A percentile compares a stretch with the other conserved stretches of the same genome.
These are phyloP conservation scores for Drosophila pseudoobscura DNA, from an alignment of 1,140 invertebrate genomes.

Conservation along the genomic window DNA sequence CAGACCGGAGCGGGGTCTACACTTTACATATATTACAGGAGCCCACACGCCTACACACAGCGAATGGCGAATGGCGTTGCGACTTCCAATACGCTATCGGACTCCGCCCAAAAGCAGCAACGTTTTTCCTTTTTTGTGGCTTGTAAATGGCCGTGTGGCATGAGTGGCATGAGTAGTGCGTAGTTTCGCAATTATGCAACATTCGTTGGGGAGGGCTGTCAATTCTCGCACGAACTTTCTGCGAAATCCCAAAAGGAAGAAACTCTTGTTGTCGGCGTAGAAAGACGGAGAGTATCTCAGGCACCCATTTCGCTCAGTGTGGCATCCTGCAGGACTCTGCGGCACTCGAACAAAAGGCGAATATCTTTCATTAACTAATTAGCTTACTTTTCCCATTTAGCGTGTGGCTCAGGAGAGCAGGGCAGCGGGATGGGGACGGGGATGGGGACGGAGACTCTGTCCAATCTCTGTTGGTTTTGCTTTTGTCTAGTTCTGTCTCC, in stretches of 20 bases:
- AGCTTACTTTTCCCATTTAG: conserved; percentile 72
- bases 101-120: not conserved
- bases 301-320: conserved; percentile 15
- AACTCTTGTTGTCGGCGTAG: not conserved
- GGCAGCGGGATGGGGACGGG: not conserved
- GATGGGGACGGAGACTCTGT: not conserved
- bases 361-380: conserved; percentile 82
- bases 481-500: conserved; percentile 46
- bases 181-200: too few relatives aligned
- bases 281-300: too few relatives aligned
- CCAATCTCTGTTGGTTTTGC: conserved; percentile 61
- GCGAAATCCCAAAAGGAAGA: not conserved
- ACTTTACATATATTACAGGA: conserved; percentile 42
- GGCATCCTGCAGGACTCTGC: conserved; percentile 33
- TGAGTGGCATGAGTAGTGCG: not conserved
- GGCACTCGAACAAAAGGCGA: conserved; percentile 65
- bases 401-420: conserved; percentile 1
- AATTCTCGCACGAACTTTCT: too few relatives aligned
- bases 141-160: not conserved
- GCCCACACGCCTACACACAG: conserved; percentile 22
- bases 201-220: too few relatives aligned
- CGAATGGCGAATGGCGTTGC: not conserved
- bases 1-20: conserved; percentile 7
- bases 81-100: too few relatives aligned
- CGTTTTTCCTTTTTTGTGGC: not conserved